These are phyloP conservation scores for Eupelmus urozonus DNA, from an alignment of 2,888 invertebrate species.

Conservation along the genomic window DNA sequence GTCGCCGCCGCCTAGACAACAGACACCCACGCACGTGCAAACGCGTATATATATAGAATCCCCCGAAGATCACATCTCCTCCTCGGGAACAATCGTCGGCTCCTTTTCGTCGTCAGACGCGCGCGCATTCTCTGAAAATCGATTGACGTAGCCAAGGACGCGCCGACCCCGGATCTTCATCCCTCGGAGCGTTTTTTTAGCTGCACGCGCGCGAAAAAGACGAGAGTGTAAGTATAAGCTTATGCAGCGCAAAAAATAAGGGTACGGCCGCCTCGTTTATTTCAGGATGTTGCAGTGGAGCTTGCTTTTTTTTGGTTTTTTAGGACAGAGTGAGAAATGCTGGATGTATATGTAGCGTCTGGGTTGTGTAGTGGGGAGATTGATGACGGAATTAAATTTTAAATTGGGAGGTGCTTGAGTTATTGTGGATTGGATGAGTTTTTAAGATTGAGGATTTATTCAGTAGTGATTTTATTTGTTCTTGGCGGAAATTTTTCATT, in stretches of 20 bases:
- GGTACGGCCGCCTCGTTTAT: slow-evolving; percentile 17
- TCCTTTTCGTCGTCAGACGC: background rate
- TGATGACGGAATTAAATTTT: slow-evolving; percentile 18
- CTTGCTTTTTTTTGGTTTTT: background rate
- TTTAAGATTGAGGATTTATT: no score
- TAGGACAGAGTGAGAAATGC: no score
- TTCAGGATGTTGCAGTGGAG: slow-evolving; percentile 24
- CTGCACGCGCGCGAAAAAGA: no score
- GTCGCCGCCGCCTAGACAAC: no score
- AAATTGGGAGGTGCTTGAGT: slow-evolving; percentile 12
- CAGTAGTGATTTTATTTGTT: no score
- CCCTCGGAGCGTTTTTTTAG: no score
- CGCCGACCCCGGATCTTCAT: no score
- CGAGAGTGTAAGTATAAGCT: no score
- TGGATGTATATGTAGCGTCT: background rate
- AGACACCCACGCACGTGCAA: no score
- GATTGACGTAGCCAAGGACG: slow-evolving; percentile 7
- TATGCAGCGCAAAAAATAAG: background rate
- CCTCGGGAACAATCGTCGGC: slow-evolving; percentile 11
- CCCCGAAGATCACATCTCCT: slow-evolving; percentile 9
- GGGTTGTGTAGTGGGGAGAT: background rate
- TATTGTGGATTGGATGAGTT: background rate
- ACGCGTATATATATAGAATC: background rate
- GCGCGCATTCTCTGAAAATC: background rate
- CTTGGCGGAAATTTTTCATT: no score